phyloP scores from a whole-genome alignment of 2,113 vertebrate species.

The Rana temporaria region DNA sequence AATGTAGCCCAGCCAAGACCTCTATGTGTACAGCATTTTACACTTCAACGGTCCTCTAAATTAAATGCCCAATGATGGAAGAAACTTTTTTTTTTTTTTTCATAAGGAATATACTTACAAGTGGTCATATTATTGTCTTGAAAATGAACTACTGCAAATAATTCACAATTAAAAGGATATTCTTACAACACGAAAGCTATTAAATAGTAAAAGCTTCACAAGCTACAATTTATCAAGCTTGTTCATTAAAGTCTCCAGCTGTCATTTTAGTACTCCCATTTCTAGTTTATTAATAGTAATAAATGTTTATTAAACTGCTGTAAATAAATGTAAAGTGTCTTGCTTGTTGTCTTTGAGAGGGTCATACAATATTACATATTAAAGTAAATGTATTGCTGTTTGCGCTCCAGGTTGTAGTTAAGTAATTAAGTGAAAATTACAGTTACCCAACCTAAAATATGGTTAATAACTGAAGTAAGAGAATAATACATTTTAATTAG shows the following conservation, averaged over 20 bases:
- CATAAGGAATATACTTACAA: conserved; percentile 11
- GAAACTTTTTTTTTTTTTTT: neutral
- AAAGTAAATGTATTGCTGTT: neutral
- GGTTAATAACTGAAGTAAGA: neutral
- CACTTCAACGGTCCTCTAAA: conserved; percentile 47
- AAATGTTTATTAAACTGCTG: neutral
- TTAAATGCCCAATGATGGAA: conserved; percentile 40
- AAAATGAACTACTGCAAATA: conserved; percentile 25
- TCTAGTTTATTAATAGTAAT: neutral
- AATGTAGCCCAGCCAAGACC: conserved; percentile 50
- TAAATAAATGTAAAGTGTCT: neutral
- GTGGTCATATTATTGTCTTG: conserved; percentile 21
- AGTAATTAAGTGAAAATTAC: conserved; percentile 3
- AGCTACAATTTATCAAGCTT: neutral
- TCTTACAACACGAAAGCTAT: conserved; percentile 18
- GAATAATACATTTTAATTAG: conserved; percentile 7
- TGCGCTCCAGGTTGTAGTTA: neutral
- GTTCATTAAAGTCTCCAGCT: neutral
- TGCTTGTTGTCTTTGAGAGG: neutral
- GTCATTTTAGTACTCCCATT: neutral
- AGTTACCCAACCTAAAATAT: neutral
- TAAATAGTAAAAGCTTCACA: neutral
- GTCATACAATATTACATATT: neutral
- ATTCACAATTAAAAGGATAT: conserved; percentile 8
- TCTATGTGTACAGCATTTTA: conserved; percentile 48